Evolutionary conservation across 2,888 invertebrate species (phyloP), one percentile per base, ranked within the genome.

Genomic region (Chloroclysta siterata): DNA sequence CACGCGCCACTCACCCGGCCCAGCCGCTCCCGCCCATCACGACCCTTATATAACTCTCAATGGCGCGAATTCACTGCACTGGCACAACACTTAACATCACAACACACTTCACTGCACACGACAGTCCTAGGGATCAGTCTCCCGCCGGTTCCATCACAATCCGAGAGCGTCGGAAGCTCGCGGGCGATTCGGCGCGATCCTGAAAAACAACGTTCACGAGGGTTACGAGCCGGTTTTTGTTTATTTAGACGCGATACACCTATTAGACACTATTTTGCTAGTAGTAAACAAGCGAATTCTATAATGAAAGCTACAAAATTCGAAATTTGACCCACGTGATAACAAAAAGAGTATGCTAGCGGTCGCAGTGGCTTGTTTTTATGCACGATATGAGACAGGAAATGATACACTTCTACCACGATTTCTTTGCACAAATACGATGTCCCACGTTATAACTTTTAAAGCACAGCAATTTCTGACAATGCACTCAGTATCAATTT

Each of bases 281-380:
- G 50, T 47, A 36, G 59, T 63, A 65, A 73, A 70, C 62, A 60
- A 63, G 53, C 59, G 60, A 70, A 79, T 64, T 55, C 58, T 66
- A 53, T 53, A 57, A 29, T 65, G 60, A 60, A 58, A 52, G 76
- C 75, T 71, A 75, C 77, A 79, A 79, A 83, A 85, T 86, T 88
- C 83, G 80, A 92, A 89, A 90, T 87, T 87, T 85, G 82, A 89
- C 92, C 93, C 93, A 93, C 93, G 93, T 93, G 93, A 93, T 93
- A 90, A 88, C 83, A 83, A 89, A 88, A 87, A 87, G 84, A 87
- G 84, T 89, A 84, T 82, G 84, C 88, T 87, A 88, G 87, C 82
- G 80, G 75, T 83, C 87, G 89, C 85, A 89, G 87, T 89, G 85
- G 87, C 88, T 90, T 91, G 92, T 90, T 93, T 56, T 68, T 91